phyloP scores from a whole-genome alignment of 2,113 vertebrate species.

The Romanogobio albipinnatus region DNA sequence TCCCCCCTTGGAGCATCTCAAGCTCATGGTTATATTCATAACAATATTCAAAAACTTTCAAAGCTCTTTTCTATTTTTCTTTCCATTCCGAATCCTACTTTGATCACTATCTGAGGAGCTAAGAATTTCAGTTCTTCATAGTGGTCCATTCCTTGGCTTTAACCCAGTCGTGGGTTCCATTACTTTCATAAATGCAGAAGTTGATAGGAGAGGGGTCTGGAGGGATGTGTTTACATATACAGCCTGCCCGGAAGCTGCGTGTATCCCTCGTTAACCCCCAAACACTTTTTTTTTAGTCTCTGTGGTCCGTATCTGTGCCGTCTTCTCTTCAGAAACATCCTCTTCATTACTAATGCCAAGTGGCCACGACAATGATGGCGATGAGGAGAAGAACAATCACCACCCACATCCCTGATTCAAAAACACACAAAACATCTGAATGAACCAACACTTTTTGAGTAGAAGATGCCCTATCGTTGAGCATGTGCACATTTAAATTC shows the following conservation, averaged over 20 bases:
- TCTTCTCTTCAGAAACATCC: conserved; percentile 28
- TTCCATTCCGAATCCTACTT: conserved; percentile 16
- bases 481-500: not conserved
- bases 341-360: conserved; percentile 70
- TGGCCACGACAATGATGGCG: conserved; percentile 77
- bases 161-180: not conserved
- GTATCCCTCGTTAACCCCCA: not conserved
- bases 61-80: conserved; percentile 27
- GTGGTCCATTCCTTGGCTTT: conserved; percentile 33
- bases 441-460: not conserved
- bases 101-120: conserved; percentile 16
- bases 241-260: not conserved
- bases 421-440: conserved; percentile 34
- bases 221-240: not conserved
- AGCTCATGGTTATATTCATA: conserved; percentile 26
- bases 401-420: conserved; percentile 78
- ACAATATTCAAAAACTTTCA: conserved; percentile 18
- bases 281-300: not conserved
- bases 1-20: conserved; percentile 19
- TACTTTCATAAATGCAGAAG: not conserved
- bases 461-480: not conserved
- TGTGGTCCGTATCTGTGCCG: not conserved
- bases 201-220: not conserved
- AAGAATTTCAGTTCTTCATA: conserved; percentile 26
- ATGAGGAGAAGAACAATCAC: conserved; percentile 81